Evolutionary conservation across 1,140 invertebrate species (phyloP), one percentile per base, ranked within the genome.

Genomic region (Bilobella aurantiaca): DNA sequence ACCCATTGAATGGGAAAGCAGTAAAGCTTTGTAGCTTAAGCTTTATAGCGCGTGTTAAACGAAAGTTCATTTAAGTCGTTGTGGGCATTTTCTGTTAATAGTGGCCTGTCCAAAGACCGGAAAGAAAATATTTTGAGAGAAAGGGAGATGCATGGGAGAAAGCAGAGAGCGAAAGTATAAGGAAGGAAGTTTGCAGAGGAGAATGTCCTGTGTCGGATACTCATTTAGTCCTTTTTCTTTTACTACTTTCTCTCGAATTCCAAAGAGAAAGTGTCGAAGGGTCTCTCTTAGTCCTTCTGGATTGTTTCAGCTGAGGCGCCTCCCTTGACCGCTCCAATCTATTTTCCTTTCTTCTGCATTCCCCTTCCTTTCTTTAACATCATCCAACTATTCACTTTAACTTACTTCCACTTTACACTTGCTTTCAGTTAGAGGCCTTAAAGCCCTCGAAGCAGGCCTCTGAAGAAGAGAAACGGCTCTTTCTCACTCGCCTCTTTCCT

Each of bases 261-360:
- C 42, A 46, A 25, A 60, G 27, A 28, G 63, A 29, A 68, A 64
- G 66, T 68, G 67, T 68, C 64, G 49, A 68, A 68, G 64, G 57
- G 66, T 66, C 63, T 64, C 65, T 49, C 65, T 63, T 66, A 62
- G 34, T n/a, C n/a, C n/a, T 47, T 57, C 63, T 49, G 62, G 68
- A 71, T 71, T 66, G 69, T 71, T 71, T 68, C 64, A 65, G 65
- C 66, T 66, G 64, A 68, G 69, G 69, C 69, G 69, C 69, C 69
- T 63, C 62, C 58, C 66, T 71, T 71, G 69, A 71, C 67, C 69
- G 67, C 62, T 68, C 47, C 69, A 71, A 71, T 71, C 69, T 71
- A 71, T 71, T 71, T 68, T 66, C 63, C 49, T 57, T 66, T 21
- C 47, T 30, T 49, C 59, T 62, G 49, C 58, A 29, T 59, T 62